phyloP scores from a whole-genome alignment of 30 jellyfish, hydroid and myxozoan genomes.

The Cassiopea andromeda region DNA sequence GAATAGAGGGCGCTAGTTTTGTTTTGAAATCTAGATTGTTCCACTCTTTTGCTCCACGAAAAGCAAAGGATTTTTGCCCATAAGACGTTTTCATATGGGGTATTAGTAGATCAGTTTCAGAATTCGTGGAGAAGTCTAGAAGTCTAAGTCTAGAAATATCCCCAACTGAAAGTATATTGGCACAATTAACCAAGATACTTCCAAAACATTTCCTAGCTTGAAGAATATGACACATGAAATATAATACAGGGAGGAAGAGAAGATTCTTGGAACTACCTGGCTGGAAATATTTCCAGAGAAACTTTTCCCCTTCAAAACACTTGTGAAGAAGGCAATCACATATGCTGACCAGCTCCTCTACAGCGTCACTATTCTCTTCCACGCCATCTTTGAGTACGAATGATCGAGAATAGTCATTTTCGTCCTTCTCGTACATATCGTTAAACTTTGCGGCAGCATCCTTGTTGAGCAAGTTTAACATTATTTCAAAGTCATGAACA shows the following conservation, averaged over 20 bases:
- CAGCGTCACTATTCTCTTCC: conserved; percentile 10
- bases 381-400: conserved; percentile 23
- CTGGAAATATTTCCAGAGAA: conserved; percentile 46
- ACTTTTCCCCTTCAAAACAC: conserved; percentile 58
- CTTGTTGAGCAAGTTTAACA: neutral
- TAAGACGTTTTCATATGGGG: too few species aligned
- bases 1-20: too few species aligned
- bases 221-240: neutral
- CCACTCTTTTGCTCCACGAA: too few species aligned
- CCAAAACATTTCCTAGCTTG: neutral
- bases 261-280: conserved; percentile 21
- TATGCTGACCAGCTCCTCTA: conserved; percentile 12
- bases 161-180: too few species aligned
- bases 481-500: conserved; percentile 38
- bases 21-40: too few species aligned
- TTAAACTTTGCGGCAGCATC: conserved; percentile 6
- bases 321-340: conserved; percentile 29
- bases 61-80: too few species aligned
- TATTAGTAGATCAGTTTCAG: too few species aligned
- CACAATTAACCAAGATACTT: neutral
- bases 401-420: conserved; percentile 22
- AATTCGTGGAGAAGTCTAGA: too few species aligned
- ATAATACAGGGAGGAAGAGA: neutral
- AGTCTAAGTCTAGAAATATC: too few species aligned
- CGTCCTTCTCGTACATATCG: conserved; percentile 57